Conservation (phyloP, 2,797 vertebrate genomes). For the Phalloptychus januarius region DNA sequence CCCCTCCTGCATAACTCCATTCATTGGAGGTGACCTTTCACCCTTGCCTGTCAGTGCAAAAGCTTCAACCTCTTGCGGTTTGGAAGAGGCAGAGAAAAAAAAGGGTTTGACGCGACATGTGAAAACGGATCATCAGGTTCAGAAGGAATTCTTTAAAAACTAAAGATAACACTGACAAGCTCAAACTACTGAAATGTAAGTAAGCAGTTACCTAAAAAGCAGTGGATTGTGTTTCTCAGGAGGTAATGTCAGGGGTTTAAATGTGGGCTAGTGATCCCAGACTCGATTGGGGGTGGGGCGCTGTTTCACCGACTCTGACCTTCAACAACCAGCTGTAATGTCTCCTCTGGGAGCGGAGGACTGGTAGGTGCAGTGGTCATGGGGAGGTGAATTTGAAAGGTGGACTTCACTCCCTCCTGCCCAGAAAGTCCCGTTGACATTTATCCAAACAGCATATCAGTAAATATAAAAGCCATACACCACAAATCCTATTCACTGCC, state of each 20-base stretch:
- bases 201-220: constrained; percentile 20
- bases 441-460: constrained; percentile 13
- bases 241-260: constrained; percentile 44
- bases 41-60: constrained; percentile 47
- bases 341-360: constrained; percentile 54
- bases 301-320: constrained; percentile 60
- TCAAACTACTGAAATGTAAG: constrained; percentile 22
- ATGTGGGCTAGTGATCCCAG: constrained; percentile 60
- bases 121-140: constrained; percentile 9
- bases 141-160: neutral
- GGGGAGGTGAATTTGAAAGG: constrained; percentile 17
- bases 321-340: constrained; percentile 67
- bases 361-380: constrained; percentile 29
- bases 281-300: constrained; percentile 54
- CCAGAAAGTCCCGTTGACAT: constrained; percentile 33
- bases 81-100: neutral
- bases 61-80: constrained; percentile 55
- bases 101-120: neutral
- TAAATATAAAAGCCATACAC: constrained; percentile 46
- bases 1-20: constrained; percentile 59
- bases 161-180: neutral
- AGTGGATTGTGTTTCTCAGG: constrained; percentile 3
- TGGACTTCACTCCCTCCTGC: constrained; percentile 28
- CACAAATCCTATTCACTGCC: neutral
- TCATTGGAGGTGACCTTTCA: constrained; percentile 62